Base-by-base conservation (phyloP, 2,797 vertebrate species). In the Acrossocheilus fasciatus region DNA sequence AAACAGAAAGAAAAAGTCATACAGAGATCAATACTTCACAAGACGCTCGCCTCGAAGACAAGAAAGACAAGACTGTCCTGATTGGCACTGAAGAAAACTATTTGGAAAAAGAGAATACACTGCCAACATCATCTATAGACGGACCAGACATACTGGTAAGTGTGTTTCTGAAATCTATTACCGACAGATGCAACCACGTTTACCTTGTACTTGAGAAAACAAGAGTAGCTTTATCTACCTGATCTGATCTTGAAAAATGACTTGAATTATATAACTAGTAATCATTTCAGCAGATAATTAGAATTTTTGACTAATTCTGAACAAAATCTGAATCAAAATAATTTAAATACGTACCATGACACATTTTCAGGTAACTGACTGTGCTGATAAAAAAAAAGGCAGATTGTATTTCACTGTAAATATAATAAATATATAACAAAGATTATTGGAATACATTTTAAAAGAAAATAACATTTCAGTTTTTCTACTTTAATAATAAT, bases 61-160 rank as follows among this genome's bases (percentile, higher is more conserved):
- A 80, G 45, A 87, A 57, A 76, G 59, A 66, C 62, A 74, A 66
- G 64, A 23, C 10, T n/a, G 50, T 85, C 50, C 66, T 47, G 64
- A 72, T 0, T 72, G 18, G 36, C 64, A 23, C 39, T 2, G 50
- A 30, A 69, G 20, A 69, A 79, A 78, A 70, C 54, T n/a, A 34
- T 74, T 83, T 75, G 73, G n/a, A 78, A 50, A 47, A 47, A 59
- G 64, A 47, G 12, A 66, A 68, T 39, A 77, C 15, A 34, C 17
- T 47, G 78, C 26, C 78, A 64, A 52, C 59, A 52, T 76, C 34
- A 68, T 68, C 66, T 68, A 36, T 17, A 66, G 15, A 69, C 30
- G 30, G 52, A 69, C 45, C 36, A 75, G 59, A 54, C 62, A 77
- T 30, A 77, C 74, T 18, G 83, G 83, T 84, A 54, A 78, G 83